phyloP scores from a whole-genome alignment of 2,113 vertebrate genomes.

The Madoqua kirkii region DNA sequence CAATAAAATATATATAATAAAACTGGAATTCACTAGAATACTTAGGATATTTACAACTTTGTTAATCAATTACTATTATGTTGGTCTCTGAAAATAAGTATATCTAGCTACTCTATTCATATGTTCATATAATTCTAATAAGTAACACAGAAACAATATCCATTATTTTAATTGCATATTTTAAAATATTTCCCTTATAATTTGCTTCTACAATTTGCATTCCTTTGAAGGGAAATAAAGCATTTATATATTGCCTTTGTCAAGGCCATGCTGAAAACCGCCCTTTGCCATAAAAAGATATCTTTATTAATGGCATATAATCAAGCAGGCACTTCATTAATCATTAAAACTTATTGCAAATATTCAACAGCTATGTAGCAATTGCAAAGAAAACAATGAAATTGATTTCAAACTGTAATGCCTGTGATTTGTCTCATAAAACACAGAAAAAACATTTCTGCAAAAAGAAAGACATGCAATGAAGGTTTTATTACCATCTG shows the following conservation, averaged over 20 bases:
- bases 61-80: slow-evolving; percentile 62
- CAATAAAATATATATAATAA: not conserved
- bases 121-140: slow-evolving; percentile 62
- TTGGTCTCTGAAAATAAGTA: slow-evolving; percentile 36
- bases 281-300: slow-evolving; percentile 17
- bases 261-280: not conserved
- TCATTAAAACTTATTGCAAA: slow-evolving; percentile 41
- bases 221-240: slow-evolving; percentile 3
- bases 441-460: not conserved
- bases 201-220: not conserved
- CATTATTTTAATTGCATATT: slow-evolving; percentile 59
- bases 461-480: slow-evolving; percentile 21
- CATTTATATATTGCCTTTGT: not conserved
- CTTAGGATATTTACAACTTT: not conserved
- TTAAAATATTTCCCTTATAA: slow-evolving; percentile 63
- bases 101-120: slow-evolving; percentile 37
- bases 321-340: slow-evolving; percentile 35
- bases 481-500: slow-evolving; percentile 12
- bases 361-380: slow-evolving; percentile 32
- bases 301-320: slow-evolving; percentile 44
- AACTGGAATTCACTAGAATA: not conserved
- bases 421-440: slow-evolving; percentile 50
- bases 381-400: slow-evolving; percentile 62
- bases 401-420: slow-evolving; percentile 46
- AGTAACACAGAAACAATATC: slow-evolving; percentile 49